Evolutionary conservation across 2,797 vertebrate genomes (phyloP).

Genomic region (Allenopithecus nigroviridis): DNA sequence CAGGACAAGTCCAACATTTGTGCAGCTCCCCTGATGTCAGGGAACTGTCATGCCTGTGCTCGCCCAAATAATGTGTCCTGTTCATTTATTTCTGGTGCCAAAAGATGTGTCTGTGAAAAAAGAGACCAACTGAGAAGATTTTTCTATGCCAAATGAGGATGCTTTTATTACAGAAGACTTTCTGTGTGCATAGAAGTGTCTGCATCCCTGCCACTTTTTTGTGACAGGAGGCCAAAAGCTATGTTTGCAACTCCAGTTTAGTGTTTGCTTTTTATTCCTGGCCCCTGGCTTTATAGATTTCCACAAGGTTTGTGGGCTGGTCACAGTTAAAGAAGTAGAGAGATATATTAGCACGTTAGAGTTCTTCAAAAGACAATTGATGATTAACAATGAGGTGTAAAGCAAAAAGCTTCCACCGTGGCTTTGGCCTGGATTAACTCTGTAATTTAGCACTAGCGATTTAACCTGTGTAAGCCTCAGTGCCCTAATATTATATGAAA

Average conservation of each 20-base stretch:
- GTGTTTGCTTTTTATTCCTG: not conserved
- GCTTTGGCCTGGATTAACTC: not conserved
- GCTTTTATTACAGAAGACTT: not conserved
- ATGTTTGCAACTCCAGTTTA: not conserved
- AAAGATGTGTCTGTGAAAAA: conserved; percentile 40
- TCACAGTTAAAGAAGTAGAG: not conserved
- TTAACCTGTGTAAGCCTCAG: not conserved
- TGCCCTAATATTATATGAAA: not conserved
- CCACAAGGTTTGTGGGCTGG: not conserved
- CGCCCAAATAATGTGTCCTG: not conserved
- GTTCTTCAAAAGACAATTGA: not conserved
- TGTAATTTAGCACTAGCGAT: not conserved
- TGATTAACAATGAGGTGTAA: not conserved
- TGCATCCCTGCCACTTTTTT: not conserved
- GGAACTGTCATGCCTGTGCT: not conserved
- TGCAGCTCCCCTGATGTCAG: conserved; percentile 12
- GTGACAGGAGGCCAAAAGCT: not conserved
- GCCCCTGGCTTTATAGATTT: not conserved
- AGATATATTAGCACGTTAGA: not conserved
- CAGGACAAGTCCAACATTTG: not conserved
- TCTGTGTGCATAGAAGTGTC: not conserved
- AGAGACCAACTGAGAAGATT: not conserved
- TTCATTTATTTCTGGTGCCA: conserved; percentile 47
- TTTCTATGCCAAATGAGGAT: not conserved
- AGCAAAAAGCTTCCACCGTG: not conserved